Conservation (phyloP, 2,797 vertebrate genomes). For the Spatula versicolor region DNA sequence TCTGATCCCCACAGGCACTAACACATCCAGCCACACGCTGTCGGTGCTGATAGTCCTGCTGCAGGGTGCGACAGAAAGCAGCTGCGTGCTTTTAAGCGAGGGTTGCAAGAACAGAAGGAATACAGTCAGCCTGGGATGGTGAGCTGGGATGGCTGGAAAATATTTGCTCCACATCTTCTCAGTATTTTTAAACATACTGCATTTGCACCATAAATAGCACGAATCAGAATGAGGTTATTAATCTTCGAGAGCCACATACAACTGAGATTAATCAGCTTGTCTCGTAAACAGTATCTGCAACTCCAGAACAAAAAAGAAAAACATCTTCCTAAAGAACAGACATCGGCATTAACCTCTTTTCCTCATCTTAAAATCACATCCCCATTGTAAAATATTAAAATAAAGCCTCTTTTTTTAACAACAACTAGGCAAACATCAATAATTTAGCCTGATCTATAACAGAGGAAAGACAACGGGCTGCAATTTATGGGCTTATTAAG, state of each 20-base stretch:
- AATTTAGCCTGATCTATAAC: neutral
- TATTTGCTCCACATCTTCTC: neutral
- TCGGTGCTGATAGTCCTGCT: neutral
- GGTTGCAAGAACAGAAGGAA: neutral
- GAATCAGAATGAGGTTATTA: conserved; percentile 10
- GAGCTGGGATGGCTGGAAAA: neutral
- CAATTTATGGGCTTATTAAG: neutral
- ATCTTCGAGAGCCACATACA: conserved; percentile 6
- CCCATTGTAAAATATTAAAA: neutral
- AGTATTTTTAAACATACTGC: neutral
- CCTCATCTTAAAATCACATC: neutral
- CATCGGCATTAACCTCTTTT: neutral
- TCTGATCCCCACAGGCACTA: neutral
- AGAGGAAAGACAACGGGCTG: neutral
- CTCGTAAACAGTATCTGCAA: neutral
- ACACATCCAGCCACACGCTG: neutral
- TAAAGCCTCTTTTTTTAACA: neutral
- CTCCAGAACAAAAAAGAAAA: neutral
- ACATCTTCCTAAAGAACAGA: neutral
- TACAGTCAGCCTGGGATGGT: neutral
- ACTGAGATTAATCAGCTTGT: conserved; percentile 34
- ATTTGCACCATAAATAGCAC: conserved; percentile 9
- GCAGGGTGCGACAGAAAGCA: neutral
- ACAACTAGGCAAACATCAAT: neutral
- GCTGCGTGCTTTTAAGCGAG: neutral